Percentiles rank a stretch among this genome's conserved stretches.
Conservation (phyloP, 64 coral and sea anemone species). For the Porites australiensis region DNA sequence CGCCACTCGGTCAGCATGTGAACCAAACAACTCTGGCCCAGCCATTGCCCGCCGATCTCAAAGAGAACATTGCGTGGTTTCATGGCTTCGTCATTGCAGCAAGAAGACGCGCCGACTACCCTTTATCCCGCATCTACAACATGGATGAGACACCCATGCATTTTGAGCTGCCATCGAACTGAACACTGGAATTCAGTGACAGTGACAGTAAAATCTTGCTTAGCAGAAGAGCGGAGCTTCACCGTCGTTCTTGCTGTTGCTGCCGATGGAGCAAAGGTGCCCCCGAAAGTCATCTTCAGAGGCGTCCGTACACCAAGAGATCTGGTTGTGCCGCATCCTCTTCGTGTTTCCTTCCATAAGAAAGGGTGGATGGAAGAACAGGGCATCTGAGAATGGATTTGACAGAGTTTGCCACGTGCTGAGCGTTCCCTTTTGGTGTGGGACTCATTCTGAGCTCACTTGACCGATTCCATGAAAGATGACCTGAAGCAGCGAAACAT, state of each 20-base stretch:
- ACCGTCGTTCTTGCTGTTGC: constrained; percentile 18
- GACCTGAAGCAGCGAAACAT: not conserved
- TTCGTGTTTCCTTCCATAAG: constrained; percentile 37
- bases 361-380: constrained; percentile 25
- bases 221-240: too few species aligned
- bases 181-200: too few species aligned
- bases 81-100: too few species aligned
- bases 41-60: too few species aligned
- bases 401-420: not conserved
- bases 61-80: too few species aligned
- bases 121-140: too few species aligned
- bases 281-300: constrained; percentile 30
- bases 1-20: too few species aligned
- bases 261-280: not conserved
- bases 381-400: not conserved
- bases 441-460: not conserved
- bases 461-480: constrained; percentile 20
- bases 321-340: constrained; percentile 24
- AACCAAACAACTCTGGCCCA: too few species aligned
- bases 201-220: too few species aligned
- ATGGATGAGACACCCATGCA: too few species aligned
- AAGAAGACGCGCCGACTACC: too few species aligned
- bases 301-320: constrained; percentile 21
- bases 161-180: too few species aligned
- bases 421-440: not conserved